These are phyloP conservation scores for Cantharis nigra DNA, from an alignment of 2,888 invertebrate species.

Conservation along the genomic window DNA sequence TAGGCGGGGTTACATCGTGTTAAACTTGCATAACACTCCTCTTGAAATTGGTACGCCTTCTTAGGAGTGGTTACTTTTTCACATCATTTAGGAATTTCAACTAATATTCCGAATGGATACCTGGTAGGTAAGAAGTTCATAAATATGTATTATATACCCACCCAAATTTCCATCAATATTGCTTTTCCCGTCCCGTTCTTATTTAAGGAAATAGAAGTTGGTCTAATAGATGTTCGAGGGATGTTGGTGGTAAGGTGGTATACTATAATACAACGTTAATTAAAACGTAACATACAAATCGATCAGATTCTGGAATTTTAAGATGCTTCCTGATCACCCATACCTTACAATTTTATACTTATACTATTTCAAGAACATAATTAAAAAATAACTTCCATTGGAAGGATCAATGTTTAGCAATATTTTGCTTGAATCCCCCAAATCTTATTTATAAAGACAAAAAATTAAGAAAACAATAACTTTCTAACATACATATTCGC, in stretches of 20 bases:
- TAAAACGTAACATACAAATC: neutral
- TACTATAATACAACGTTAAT: neutral
- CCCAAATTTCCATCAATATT: neutral
- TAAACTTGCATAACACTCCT: conserved; percentile 32
- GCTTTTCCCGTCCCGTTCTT: neutral
- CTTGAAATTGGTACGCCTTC: conserved; percentile 30
- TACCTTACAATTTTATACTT: neutral
- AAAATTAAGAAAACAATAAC: too few relatives aligned
- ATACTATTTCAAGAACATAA: neutral
- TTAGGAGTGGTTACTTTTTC: conserved; percentile 29
- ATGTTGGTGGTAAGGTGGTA: neutral
- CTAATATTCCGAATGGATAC: conserved; percentile 2
- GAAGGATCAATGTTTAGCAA: too few relatives aligned
- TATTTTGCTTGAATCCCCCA: too few relatives aligned
- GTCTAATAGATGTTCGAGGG: neutral
- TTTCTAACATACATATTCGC: too few relatives aligned
- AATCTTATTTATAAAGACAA: too few relatives aligned
- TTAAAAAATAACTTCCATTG: neutral
- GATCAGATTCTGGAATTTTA: neutral
- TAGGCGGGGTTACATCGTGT: conserved; percentile 33
- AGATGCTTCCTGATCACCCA: neutral
- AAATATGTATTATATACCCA: neutral
- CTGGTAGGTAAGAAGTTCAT: neutral
- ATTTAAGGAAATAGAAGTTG: neutral
- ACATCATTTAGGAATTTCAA: conserved; percentile 18